Evolutionary conservation across 2,888 invertebrate species (phyloP), one percentile per base, ranked within the genome.

Genomic region (Drosophila recens): DNA sequence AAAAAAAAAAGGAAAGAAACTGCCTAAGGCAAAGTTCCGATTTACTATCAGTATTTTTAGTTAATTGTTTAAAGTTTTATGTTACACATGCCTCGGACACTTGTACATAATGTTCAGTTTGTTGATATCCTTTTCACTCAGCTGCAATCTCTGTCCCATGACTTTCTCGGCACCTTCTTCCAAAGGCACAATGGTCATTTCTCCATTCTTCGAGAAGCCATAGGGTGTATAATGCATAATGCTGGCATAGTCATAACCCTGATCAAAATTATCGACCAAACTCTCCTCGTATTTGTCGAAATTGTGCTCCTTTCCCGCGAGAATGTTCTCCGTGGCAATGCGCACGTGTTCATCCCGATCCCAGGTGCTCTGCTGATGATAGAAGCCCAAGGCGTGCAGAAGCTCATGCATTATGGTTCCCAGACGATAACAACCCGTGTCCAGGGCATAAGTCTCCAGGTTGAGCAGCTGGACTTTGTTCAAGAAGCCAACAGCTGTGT

Each of bases 151-250:
- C 15, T 81, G 81, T 6, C 81, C 81, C 87, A 82, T 82, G 0
- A 48, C 0, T n/a, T 67, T 48, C 10, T 74, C 87, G 4, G 67
- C 87, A 6, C 71, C 77, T 5, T 56, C 49, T 17, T 73, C 46
- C 4, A 71, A 48, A 0, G 96, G 93, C 20, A 94, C 93, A 57
- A 96, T 95, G 0, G 96, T 96, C 51, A 95, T 94, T 83, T 94
- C 91, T 0, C 94, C 94, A 89, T 96, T 96, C 67, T 90, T 94
- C 0, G 96, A 95, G 92, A 96, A 96, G 0, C 96, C 96, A 38
- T 94, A 94, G 13, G 94, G 93, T 0, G 96, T 95, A 90, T 96
- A 96, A 88, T 96, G 96, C 96, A 96, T 95, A 2, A 96, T 95
- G 75, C 96, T 96, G 75, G 94, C 94, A 90, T 95, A 96, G 90